phyloP scores from a whole-genome alignment of 2,797 vertebrate species.

The Parotocinclus haroldoi region DNA sequence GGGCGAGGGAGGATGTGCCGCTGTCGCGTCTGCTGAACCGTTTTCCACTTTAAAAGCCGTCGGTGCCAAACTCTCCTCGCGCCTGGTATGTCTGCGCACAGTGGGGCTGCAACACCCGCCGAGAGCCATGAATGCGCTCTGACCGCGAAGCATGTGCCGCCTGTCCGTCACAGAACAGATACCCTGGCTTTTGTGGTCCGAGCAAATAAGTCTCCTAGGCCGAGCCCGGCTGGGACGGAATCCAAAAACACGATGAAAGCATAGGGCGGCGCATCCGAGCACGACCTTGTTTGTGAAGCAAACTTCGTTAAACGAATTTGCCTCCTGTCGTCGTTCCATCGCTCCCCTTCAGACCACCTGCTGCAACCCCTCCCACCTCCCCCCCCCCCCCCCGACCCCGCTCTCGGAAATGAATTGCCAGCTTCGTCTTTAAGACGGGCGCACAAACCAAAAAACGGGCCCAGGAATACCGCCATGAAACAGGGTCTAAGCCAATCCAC shows the following conservation, averaged over 20 bases:
- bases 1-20: no score
- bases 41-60: background rate
- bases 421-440: no score
- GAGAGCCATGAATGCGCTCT: background rate
- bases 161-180: background rate
- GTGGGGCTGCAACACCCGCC: constrained; percentile 9
- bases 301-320: constrained; percentile 2
- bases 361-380: background rate
- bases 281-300: background rate
- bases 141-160: background rate
- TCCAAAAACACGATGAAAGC: background rate
- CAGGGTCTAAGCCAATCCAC: no score
- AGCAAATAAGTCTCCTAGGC: background rate
- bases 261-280: background rate
- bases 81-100: constrained; percentile 8
- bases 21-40: no score
- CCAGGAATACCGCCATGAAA: no score
- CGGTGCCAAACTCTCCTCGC: constrained; percentile 7
- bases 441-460: no score
- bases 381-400: background rate
- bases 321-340: background rate
- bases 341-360: constrained; percentile 14
- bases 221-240: background rate
- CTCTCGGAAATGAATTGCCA: background rate
- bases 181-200: background rate